Percentiles rank a stretch among this genome's conserved stretches.
phyloP scores from a whole-genome alignment of 2,888 invertebrate genomes.

The Scaptomyza caliginosa region DNA sequence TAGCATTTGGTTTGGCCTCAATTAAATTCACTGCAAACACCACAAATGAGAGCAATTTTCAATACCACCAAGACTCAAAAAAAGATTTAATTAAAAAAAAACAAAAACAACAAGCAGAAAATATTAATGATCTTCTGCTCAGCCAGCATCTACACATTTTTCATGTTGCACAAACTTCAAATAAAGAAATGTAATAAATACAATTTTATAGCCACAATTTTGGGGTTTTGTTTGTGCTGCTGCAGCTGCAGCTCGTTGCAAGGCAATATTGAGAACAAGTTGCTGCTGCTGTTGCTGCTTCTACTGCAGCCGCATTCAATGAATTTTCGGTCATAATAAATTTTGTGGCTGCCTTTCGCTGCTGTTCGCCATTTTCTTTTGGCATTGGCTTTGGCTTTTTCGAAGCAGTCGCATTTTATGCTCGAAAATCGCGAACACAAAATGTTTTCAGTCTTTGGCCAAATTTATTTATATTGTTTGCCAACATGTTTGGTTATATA shows the following conservation, averaged over 20 bases:
- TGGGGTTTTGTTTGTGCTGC: conserved; percentile 36
- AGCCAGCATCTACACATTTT: conserved; percentile 15
- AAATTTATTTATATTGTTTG: conserved; percentile 66
- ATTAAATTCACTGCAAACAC: conserved; percentile 24
- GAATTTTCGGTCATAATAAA: conserved; percentile 64
- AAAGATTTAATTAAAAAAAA: conserved; percentile 14
- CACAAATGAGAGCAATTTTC: too few relatives aligned
- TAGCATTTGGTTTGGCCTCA: conserved; percentile 56
- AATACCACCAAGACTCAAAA: neutral
- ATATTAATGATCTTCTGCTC: conserved; percentile 11
- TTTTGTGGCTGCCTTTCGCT: conserved; percentile 38
- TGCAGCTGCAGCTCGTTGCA: conserved; percentile 39
- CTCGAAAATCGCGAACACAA: conserved; percentile 12
- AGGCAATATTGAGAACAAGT: conserved; percentile 18
- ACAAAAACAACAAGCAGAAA: too few relatives aligned
- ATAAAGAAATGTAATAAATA: conserved; percentile 70
- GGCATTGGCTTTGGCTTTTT: conserved; percentile 3
- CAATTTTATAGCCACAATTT: conserved; percentile 63
- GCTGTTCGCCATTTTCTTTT: conserved; percentile 24
- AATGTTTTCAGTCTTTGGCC: conserved; percentile 1
- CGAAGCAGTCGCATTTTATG: conserved; percentile 5
- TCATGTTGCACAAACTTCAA: conserved; percentile 54
- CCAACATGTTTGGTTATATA: conserved; percentile 63
- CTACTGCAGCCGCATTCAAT: conserved; percentile 50
- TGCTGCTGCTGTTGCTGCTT: conserved; percentile 30